phyloP scores from a whole-genome alignment of 2,797 vertebrate species.

The Phaenicophaeus curvirostris region DNA sequence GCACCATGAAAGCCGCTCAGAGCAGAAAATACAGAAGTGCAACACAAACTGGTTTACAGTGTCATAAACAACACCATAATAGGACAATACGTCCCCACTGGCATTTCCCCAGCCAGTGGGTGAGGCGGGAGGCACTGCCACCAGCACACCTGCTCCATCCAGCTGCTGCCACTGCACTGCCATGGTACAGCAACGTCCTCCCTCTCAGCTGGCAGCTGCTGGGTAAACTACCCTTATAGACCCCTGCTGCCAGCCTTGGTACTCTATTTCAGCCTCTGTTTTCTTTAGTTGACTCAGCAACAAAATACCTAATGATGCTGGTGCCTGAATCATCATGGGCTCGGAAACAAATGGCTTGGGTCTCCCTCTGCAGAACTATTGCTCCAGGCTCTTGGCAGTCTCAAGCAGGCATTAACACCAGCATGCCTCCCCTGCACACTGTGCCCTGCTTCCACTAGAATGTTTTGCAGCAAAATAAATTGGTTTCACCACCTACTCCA shows the following conservation, averaged over 20 bases:
- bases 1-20: fast-evolving
- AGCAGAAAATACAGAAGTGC: not conserved
- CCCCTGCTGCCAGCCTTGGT: not conserved
- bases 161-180: not conserved
- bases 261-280: not conserved
- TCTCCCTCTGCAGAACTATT: not conserved
- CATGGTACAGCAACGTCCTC: not conserved
- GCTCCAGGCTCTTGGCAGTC: constrained; percentile 20
- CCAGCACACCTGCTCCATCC: not conserved
- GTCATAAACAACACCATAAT: not conserved
- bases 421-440: not conserved
- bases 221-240: not conserved
- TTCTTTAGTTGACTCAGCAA: not conserved
- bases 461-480: constrained; percentile 17
- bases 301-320: not conserved
- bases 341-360: not conserved
- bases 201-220: not conserved
- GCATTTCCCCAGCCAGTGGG: not conserved
- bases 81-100: not conserved
- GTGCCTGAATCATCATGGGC: not conserved
- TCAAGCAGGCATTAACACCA: not conserved
- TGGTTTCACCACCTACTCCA: not conserved
- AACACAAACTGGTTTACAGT: not conserved
- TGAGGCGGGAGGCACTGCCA: not conserved
- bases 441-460: not conserved